Percentiles rank a stretch among this genome's conserved stretches.
phyloP scores from a whole-genome alignment of 1,140 invertebrate species.

The Paralvinella palmiformis region DNA sequence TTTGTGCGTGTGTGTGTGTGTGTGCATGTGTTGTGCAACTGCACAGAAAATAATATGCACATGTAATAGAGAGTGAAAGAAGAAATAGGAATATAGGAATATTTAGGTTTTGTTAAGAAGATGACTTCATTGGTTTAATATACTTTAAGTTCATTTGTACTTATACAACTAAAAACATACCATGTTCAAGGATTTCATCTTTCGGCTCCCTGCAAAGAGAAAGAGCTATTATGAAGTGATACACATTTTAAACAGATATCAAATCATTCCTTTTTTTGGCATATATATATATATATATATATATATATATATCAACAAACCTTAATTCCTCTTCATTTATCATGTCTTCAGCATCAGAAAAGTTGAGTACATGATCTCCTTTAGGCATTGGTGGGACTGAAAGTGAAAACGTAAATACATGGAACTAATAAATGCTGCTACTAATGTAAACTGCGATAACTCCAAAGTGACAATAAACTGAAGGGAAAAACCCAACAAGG shows the following conservation, averaged over 20 bases:
- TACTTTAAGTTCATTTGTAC: no score
- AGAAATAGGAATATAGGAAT: no score
- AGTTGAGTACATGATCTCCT: slow-evolving; percentile 68
- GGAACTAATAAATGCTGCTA: no score
- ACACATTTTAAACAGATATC: neutral
- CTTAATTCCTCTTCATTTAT: slow-evolving; percentile 75
- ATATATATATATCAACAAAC: slow-evolving; percentile 26
- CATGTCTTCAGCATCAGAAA: slow-evolving; percentile 87
- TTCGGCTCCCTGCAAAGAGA: slow-evolving; percentile 58
- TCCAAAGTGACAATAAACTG: no score
- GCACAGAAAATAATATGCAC: no score
- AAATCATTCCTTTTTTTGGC: neutral
- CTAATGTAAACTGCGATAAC: no score
- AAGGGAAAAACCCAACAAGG: no score
- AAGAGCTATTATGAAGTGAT: slow-evolving; percentile 10
- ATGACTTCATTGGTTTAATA: no score
- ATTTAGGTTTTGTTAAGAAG: no score
- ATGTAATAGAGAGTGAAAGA: no score
- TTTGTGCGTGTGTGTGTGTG: no score
- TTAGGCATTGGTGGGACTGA: slow-evolving; percentile 51
- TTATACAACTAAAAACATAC: slow-evolving; percentile 50
- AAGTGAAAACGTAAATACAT: slow-evolving; percentile 30
- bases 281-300: neutral
- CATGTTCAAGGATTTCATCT: slow-evolving; percentile 70
- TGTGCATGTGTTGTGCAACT: no score